A percentile compares a stretch with the other conserved stretches of the same genome.
Evolutionary conservation across 2,888 invertebrate genomes (phyloP).

Genomic region (Eupithecia tripunctaria): DNA sequence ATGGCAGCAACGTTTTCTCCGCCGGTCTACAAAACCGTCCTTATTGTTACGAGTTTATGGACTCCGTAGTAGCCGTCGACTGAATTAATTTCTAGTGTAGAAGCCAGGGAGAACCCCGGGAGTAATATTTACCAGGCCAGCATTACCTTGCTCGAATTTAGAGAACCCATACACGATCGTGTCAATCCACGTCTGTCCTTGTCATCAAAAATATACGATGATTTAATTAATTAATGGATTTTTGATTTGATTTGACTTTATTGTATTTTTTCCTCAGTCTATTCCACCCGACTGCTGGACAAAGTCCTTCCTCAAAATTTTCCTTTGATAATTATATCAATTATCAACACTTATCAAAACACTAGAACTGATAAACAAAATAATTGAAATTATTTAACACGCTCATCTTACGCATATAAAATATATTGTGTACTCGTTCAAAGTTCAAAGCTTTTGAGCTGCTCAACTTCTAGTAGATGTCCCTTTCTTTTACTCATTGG

Average conservation of each 20-base stretch:
- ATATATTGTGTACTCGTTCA: neutral
- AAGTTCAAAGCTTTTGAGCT: no score
- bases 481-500: neutral
- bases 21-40: slow-evolving; percentile 49
- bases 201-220: neutral
- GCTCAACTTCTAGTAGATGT: neutral
- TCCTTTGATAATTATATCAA: no score
- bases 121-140: slow-evolving; percentile 54
- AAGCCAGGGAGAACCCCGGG: slow-evolving; percentile 35
- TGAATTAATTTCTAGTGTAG: slow-evolving; percentile 63
- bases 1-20: slow-evolving; percentile 21
- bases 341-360: no score
- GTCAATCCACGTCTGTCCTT: neutral
- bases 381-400: no score
- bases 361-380: no score
- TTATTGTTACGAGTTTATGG: slow-evolving; percentile 55
- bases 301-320: no score
- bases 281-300: no score
- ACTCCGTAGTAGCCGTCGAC: slow-evolving; percentile 52
- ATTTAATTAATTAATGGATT: no score
- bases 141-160: slow-evolving; percentile 47
- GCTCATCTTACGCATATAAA: neutral
- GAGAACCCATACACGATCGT: neutral
- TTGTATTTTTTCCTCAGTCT: no score
- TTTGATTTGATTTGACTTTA: no score